phyloP scores from a whole-genome alignment of 2,888 invertebrate genomes.

The Torymus texanus region DNA sequence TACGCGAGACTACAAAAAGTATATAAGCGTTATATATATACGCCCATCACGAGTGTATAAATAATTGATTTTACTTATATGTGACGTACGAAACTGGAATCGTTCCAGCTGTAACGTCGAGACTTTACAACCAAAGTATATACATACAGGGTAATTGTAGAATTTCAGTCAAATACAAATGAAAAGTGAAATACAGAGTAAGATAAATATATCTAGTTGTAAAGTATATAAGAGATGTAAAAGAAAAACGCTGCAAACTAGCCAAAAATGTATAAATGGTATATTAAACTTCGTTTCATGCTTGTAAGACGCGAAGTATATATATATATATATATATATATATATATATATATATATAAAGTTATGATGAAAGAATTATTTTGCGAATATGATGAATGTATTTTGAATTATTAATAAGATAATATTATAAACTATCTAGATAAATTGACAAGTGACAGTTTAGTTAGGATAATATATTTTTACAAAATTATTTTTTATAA shows the following conservation, averaged over 20 bases:
- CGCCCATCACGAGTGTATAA: not conserved
- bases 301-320: too few species aligned
- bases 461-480: too few species aligned
- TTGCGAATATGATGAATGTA: too few species aligned
- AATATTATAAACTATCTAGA: too few species aligned
- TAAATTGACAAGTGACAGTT: too few species aligned
- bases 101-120: not conserved
- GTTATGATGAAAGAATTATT: too few species aligned
- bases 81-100: not conserved
- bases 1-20: not conserved
- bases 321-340: too few species aligned
- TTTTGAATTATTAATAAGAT: too few species aligned
- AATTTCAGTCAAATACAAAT: slow-evolving; percentile 9
- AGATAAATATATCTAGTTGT: not conserved
- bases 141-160: slow-evolving; percentile 30
- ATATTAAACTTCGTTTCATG: not conserved
- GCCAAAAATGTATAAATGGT: slow-evolving; percentile 6
- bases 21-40: not conserved
- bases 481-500: slow-evolving; percentile 1
- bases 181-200: not conserved
- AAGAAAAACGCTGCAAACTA: not conserved
- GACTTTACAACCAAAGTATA: slow-evolving; percentile 11
- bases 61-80: not conserved
- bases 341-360: too few species aligned
- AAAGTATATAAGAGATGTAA: not conserved